These are phyloP conservation scores for Rhea americana DNA, from an alignment of 2,113 vertebrate species.

Conservation along the genomic window DNA sequence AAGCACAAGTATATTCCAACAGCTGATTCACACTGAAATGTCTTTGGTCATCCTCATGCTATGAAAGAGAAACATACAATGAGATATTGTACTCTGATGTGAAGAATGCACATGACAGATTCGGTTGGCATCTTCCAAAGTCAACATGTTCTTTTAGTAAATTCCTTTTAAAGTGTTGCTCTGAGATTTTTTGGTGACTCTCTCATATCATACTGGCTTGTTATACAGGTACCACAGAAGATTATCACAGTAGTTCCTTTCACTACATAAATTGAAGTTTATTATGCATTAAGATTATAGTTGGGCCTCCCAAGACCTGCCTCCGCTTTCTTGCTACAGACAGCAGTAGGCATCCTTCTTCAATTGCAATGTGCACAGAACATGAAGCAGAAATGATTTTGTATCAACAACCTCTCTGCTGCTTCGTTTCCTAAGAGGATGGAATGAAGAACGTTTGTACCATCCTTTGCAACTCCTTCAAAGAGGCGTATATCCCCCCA, in stretches of 20 bases:
- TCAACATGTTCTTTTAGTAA: neutral
- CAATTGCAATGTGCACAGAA: neutral
- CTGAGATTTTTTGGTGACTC: neutral
- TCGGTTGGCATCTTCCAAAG: conserved; percentile 29
- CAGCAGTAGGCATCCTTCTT: neutral
- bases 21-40: conserved; percentile 60
- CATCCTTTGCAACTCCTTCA: neutral
- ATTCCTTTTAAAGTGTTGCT: rapidly evolving
- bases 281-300: neutral
- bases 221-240: neutral
- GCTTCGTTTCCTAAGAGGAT: neutral
- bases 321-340: neutral
- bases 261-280: neutral
- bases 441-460: neutral
- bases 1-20: conserved; percentile 55
- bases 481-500: neutral
- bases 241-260: neutral
- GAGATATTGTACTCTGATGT: neutral
- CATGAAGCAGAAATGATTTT: neutral
- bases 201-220: neutral
- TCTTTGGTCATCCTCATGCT: conserved; percentile 72
- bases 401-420: neutral
- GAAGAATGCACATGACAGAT: neutral
- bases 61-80: conserved; percentile 1
- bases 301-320: neutral